phyloP scores from a whole-genome alignment of 2,888 invertebrate genomes.

The Acleris emargana region DNA sequence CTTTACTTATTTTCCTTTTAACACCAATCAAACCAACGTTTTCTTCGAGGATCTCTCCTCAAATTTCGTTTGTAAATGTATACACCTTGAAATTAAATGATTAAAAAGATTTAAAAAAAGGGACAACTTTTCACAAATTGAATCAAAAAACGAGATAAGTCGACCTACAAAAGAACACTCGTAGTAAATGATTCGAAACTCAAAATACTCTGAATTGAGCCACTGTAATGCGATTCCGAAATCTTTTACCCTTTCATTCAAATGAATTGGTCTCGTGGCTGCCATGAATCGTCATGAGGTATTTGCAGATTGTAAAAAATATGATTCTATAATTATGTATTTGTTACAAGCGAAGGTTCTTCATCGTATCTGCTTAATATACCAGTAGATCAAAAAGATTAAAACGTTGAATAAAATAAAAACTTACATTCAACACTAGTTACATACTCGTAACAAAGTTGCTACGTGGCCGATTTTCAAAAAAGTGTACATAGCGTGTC shows the following conservation, averaged over 20 bases:
- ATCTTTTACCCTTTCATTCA: slow-evolving; percentile 48
- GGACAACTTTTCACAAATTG: slow-evolving; percentile 48
- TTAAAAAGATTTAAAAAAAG: slow-evolving; percentile 4
- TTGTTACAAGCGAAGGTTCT: too few relatives aligned
- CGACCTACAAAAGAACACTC: slow-evolving; percentile 58
- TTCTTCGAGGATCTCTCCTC: too few relatives aligned
- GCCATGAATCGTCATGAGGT: slow-evolving; percentile 3
- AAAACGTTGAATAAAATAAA: too few relatives aligned
- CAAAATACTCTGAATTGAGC: slow-evolving; percentile 49
- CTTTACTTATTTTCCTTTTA: too few relatives aligned
- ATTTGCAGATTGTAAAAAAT: slow-evolving; percentile 2
- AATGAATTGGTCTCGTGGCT: slow-evolving; percentile 37
- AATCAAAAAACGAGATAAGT: slow-evolving; percentile 62
- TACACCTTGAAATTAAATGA: background rate
- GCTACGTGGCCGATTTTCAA: too few relatives aligned
- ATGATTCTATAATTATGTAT: background rate
- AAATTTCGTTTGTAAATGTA: background rate
- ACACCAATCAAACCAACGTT: too few relatives aligned
- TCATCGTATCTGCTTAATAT: too few relatives aligned
- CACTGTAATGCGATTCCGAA: slow-evolving; percentile 49
- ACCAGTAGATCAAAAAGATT: too few relatives aligned
- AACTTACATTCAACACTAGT: too few relatives aligned
- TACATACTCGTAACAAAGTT: too few relatives aligned
- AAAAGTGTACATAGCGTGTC: too few relatives aligned
- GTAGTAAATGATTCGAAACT: slow-evolving; percentile 52